Evolutionary conservation across 2,888 invertebrate genomes (phyloP).

Genomic region (Callyntrura sp.): DNA sequence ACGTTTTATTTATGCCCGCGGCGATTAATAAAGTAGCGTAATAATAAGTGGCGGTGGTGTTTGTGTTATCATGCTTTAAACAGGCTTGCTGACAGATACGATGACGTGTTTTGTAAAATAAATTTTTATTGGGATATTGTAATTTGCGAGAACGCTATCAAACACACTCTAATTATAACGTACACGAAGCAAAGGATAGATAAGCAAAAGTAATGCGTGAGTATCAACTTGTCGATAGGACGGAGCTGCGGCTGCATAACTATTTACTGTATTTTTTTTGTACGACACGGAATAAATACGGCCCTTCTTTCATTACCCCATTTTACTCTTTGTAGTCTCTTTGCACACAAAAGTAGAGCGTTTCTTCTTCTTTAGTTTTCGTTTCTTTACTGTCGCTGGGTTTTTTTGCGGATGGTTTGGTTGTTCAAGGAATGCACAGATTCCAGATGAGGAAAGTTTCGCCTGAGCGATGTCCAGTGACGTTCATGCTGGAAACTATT

Average conservation of each 20-base stretch:
- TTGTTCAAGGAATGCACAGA: constrained; percentile 72
- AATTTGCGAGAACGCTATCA: constrained; percentile 35
- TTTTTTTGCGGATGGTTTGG: too few relatives aligned
- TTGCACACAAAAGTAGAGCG: too few relatives aligned
- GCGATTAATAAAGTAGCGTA: too few relatives aligned
- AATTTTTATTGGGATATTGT: neutral
- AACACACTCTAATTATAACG: constrained; percentile 21
- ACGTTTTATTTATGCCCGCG: too few relatives aligned
- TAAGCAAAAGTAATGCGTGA: constrained; percentile 40
- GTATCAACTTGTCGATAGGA: constrained; percentile 55
- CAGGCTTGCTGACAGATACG: too few relatives aligned
- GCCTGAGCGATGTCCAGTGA: constrained; percentile 68
- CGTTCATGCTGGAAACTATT: constrained; percentile 64
- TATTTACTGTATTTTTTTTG: neutral
- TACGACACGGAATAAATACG: too few relatives aligned
- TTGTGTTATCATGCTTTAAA: too few relatives aligned
- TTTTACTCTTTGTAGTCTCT: too few relatives aligned
- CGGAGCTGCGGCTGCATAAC: constrained; percentile 43
- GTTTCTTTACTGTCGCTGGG: too few relatives aligned
- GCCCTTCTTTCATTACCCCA: too few relatives aligned
- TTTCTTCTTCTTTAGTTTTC: too few relatives aligned
- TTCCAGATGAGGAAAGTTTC: constrained; percentile 79
- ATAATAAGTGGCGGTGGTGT: too few relatives aligned
- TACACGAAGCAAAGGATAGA: constrained; percentile 51
- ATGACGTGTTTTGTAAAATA: neutral